Evolutionary conservation across 2,797 vertebrate genomes (phyloP).

Genomic region (Philypnodon macrostomus): DNA sequence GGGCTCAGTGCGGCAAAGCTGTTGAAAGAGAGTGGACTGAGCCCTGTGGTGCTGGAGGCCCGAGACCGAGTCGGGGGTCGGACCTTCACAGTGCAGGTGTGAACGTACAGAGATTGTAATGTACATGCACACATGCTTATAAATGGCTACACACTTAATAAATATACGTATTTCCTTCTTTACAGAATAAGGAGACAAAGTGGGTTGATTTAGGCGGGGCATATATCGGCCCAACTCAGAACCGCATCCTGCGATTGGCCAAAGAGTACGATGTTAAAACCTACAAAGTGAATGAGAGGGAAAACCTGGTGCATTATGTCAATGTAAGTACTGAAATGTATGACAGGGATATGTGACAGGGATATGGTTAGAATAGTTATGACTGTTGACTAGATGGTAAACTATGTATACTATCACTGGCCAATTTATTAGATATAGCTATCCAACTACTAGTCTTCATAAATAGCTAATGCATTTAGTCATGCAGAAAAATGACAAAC

Average conservation of each 20-base stretch:
- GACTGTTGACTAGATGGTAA: background rate
- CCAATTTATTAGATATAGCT: no score
- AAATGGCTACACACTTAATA: background rate
- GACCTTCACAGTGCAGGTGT: conserved; percentile 89
- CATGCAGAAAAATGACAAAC: no score
- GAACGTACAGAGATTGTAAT: conserved; percentile 12
- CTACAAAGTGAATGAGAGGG: conserved; percentile 93
- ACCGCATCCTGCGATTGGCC: conserved; percentile 88
- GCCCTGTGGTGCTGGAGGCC: conserved; percentile 89
- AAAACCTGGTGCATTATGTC: conserved; percentile 84
- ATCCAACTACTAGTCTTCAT: no score
- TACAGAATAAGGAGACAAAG: conserved; percentile 89
- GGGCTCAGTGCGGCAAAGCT: conserved; percentile 93
- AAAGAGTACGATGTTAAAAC: conserved; percentile 89
- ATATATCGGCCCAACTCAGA: conserved; percentile 95
- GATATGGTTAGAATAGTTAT: background rate
- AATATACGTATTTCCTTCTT: background rate
- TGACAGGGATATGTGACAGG: background rate
- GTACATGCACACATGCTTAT: no score
- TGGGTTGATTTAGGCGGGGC: conserved; percentile 95
- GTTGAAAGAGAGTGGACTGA: conserved; percentile 83
- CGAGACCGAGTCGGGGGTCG: conserved; percentile 91
- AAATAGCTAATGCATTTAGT: no score
- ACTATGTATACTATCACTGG: no score
- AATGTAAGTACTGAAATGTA: conserved; percentile 76